Conservation (phyloP, 2,113 vertebrate species). For the Chlorodrepanis virens region DNA sequence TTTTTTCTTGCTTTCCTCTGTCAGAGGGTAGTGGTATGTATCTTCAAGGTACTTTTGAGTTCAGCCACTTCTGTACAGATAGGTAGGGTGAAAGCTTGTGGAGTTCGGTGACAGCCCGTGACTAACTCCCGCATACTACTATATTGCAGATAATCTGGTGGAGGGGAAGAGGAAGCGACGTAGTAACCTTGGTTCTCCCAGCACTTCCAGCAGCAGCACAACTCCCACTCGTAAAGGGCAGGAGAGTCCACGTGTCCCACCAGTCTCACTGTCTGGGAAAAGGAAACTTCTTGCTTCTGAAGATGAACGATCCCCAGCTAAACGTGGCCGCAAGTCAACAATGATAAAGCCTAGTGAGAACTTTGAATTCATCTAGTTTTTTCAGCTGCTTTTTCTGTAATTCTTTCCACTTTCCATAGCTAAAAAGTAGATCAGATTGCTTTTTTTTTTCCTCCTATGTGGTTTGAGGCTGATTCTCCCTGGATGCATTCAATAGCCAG, state of each 20-base stretch:
- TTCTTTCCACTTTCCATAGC: background rate
- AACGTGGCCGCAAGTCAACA: constrained; percentile 86
- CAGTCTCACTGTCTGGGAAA: constrained; percentile 77
- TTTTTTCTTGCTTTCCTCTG: background rate
- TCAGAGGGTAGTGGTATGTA: background rate
- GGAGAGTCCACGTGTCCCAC: constrained; percentile 62
- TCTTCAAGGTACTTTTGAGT: background rate
- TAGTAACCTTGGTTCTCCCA: constrained; percentile 73
- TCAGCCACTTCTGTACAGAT: background rate
- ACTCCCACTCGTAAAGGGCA: constrained; percentile 71
- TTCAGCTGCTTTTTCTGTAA: background rate
- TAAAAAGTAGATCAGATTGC: background rate
- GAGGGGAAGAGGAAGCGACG: constrained; percentile 93
- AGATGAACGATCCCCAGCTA: constrained; percentile 81
- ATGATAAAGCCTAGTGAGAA: constrained; percentile 78
- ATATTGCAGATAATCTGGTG: constrained; percentile 87
- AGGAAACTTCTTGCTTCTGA: constrained; percentile 83
- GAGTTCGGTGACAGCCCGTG: background rate
- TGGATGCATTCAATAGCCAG: background rate
- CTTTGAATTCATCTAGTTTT: background rate
- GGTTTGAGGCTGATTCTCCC: background rate
- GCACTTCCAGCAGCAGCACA: constrained; percentile 75
- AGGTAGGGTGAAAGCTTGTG: background rate
- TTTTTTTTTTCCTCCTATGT: background rate
- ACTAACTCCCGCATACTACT: background rate